Percentiles rank a stretch among this genome's conserved stretches.
Evolutionary conservation across 2,888 invertebrate genomes (phyloP).

Genomic region (Coleophora flavipennella): DNA sequence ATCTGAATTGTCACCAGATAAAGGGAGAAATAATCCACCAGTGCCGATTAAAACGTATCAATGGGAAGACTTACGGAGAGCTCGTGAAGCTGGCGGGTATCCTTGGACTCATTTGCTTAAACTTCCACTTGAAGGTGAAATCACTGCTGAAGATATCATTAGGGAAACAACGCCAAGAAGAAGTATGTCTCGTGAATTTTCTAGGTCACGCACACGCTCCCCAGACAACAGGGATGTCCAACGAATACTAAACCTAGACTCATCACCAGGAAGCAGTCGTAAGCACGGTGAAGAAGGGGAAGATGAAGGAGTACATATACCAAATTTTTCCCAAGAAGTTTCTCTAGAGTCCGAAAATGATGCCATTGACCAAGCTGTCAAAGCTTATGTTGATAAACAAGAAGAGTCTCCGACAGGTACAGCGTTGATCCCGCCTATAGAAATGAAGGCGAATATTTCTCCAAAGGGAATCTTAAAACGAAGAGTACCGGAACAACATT

Average conservation of each 20-base stretch:
- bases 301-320: constrained; percentile 59
- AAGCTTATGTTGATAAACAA: constrained; percentile 35
- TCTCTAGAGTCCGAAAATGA: constrained; percentile 65
- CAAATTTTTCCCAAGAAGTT: constrained; percentile 64
- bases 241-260: constrained; percentile 59
- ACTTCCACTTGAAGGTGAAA: constrained; percentile 67
- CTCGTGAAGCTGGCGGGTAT: constrained; percentile 81
- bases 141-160: constrained; percentile 65
- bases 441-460: constrained; percentile 54
- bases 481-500: constrained; percentile 52
- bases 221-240: constrained; percentile 48
- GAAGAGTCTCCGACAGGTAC: constrained; percentile 39
- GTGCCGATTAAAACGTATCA: constrained; percentile 83
- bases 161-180: constrained; percentile 58
- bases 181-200: constrained; percentile 63
- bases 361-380: constrained; percentile 31
- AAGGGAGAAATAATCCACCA: constrained; percentile 69
- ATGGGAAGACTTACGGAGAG: constrained; percentile 84
- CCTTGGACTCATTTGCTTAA: constrained; percentile 87
- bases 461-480: constrained; percentile 72
- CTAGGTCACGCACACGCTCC: constrained; percentile 59
- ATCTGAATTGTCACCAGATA: constrained; percentile 71
- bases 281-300: constrained; percentile 60
- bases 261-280: constrained; percentile 66
- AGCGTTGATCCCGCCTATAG: constrained; percentile 39